These are phyloP conservation scores for Athalia circularis DNA, from an alignment of 2,888 invertebrate genomes.

Conservation along the genomic window DNA sequence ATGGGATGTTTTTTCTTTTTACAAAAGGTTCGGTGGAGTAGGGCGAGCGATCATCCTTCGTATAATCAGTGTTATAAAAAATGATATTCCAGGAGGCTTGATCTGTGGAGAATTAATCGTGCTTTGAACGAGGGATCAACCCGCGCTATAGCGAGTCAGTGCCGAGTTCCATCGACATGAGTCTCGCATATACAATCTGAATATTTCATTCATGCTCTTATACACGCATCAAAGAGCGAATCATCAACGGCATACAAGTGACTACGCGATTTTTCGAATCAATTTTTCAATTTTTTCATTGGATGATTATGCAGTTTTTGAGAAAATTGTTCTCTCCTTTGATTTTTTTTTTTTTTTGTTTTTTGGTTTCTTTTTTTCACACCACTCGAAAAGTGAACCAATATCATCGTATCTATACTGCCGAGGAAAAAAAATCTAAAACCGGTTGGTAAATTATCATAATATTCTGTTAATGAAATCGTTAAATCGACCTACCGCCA, in stretches of 20 bases:
- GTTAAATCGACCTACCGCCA: neutral
- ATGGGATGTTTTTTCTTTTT: neutral
- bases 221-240: neutral
- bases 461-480: constrained; percentile 14
- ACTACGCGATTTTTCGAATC: constrained; percentile 26
- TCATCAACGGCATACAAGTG: constrained; percentile 20
- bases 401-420: no score
- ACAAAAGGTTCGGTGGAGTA: neutral
- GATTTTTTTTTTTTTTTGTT: neutral
- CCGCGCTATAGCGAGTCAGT: neutral
- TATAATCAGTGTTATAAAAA: constrained; percentile 25
- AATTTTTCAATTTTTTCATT: constrained; percentile 49
- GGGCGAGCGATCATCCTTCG: neutral
- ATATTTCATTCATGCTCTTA: neutral
- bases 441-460: neutral
- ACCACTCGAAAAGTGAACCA: neutral
- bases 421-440: neutral
- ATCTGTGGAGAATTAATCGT: constrained; percentile 27
- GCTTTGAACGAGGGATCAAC: neutral
- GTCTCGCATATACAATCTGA: neutral
- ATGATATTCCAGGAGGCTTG: constrained; percentile 7
- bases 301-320: constrained; percentile 33
- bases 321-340: no score
- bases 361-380: neutral
- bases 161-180: neutral